Evolutionary conservation across 2,888 invertebrate species (phyloP), one percentile per base, ranked within the genome.

Genomic region (Synergus itoensis): DNA sequence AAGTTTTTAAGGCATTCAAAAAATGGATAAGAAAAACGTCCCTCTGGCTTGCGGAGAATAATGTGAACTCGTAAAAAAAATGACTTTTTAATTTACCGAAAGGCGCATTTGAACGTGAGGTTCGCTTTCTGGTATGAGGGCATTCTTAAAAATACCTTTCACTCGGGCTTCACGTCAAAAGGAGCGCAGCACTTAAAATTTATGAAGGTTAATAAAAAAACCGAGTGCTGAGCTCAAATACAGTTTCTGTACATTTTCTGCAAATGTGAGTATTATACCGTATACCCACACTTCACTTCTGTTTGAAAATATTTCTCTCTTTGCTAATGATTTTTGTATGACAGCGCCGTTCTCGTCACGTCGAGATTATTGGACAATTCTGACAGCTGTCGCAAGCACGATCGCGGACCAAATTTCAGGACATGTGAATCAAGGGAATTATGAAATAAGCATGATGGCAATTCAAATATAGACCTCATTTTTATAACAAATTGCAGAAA

Each of bases 351-450:
- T 53, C 48, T 40, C 36, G 53, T 73, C 73, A 73, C 36, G 53
- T 73, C 48, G 53, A 73, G 73, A 73, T 73, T 73, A 73, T 73
- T 73, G 73, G 53, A 53, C 73, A 73, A 73, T 73, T 40, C 73
- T 73, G 73, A 48, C 73, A 73, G 73, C 73, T 73, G 73, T 53
- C 73, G 73, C 73, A 73, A 73, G 73, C 73, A 73, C 73, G 53
- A 73, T 73, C 73, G 53, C 48, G n/a, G 48, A 53, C n/a, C n/a
- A 73, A 73, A 73, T 48, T 53, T 73, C 73, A 73, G 73, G 73
- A 73, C 53, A 73, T 53, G 48, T 36, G 73, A 73, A 73, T 73
- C 53, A 53, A n/a, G 73, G 9, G 69, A 69, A 69, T 69, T 69
- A 69, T 28, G 21, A 48, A 69, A 28, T 45, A 28, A 28, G 28